Base-by-base conservation (phyloP, 2,888 invertebrate species). In the Phyto melanocephala region DNA sequence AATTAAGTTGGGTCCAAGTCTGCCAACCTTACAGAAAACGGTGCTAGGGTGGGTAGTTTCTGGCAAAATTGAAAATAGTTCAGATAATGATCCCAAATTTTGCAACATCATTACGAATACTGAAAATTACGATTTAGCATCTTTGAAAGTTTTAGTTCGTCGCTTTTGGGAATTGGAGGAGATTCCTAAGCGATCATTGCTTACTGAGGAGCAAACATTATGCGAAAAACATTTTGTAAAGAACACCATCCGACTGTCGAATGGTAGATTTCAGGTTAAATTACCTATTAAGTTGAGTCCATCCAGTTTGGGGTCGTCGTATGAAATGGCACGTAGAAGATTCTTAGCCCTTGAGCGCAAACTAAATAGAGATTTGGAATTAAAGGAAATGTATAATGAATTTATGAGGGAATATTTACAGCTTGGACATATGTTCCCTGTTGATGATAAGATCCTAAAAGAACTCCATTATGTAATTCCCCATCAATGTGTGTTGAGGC, bases 401-500 rank as follows among this genome's bases (percentile, higher is more conserved):
- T 82, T 81, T 52, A 78, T 85, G 76, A 45, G 35, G 13, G 81
- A 84, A 50, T 83, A 81, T 56, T 7, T 79, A 13, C n/a, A 50
- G 2, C 54, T 83, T 22, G 83, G 77, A 4, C 78, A 80, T 56
- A 76, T 80, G 76, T 47, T 76, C 6, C 28, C 35, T 28, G 42
- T 24, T 8, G 20, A 65, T 37, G 35, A 78, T 33, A 11, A 37
- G 10, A 42, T 80, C 8, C 37, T 56, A 1, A n/a, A n/a, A 10
- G 17, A 13, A 8, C 71, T 77, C 28, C 80, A 81, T 52, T 84
- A 80, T 37, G 72, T 81, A 22, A 77, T 83, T 56, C 81, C 77
- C 1, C 80, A 84, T 77, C 81, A 83, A n/a, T 74, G 62, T 22
- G 70, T 81, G 7, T 17, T 82, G n/a, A 60, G 77, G 33, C 65